Evolutionary conservation across 2,888 invertebrate species (phyloP).

Genomic region (Eustalomyia histrio): DNA sequence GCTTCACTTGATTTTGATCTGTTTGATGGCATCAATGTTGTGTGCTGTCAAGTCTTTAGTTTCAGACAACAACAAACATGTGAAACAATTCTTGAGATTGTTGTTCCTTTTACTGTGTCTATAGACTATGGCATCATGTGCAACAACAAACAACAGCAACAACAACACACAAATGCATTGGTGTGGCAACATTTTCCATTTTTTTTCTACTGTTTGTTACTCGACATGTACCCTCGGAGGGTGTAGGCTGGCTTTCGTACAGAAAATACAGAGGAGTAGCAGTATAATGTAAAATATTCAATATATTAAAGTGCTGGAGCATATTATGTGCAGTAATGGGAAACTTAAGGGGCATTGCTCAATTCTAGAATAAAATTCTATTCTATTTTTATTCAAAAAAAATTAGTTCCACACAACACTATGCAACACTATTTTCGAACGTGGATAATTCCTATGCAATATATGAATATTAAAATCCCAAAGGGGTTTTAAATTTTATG

Average conservation of each 20-base stretch:
- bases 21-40: conserved; percentile 63
- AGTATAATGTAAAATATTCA: conserved; percentile 12
- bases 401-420: no score
- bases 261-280: conserved; percentile 51
- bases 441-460: no score
- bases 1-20: conserved; percentile 64
- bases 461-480: no score
- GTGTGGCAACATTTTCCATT: conserved; percentile 25
- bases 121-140: conserved; percentile 44
- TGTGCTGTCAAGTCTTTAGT: conserved; percentile 60
- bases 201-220: conserved; percentile 6
- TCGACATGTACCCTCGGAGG: conserved; percentile 54
- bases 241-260: conserved; percentile 57
- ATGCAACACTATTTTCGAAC: no score
- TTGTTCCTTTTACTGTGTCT: conserved; percentile 31
- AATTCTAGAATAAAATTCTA: no score
- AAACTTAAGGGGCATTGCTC: background rate
- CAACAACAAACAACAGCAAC: conserved; percentile 49
- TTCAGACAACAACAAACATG: conserved; percentile 17
- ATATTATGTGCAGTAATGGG: conserved; percentile 15
- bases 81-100: conserved; percentile 1
- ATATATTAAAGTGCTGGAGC: conserved; percentile 25
- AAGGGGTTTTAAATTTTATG: no score
- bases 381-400: no score
- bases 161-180: conserved; percentile 40